phyloP scores from a whole-genome alignment of 2,888 invertebrate genomes.

The Ophion obscuratus region DNA sequence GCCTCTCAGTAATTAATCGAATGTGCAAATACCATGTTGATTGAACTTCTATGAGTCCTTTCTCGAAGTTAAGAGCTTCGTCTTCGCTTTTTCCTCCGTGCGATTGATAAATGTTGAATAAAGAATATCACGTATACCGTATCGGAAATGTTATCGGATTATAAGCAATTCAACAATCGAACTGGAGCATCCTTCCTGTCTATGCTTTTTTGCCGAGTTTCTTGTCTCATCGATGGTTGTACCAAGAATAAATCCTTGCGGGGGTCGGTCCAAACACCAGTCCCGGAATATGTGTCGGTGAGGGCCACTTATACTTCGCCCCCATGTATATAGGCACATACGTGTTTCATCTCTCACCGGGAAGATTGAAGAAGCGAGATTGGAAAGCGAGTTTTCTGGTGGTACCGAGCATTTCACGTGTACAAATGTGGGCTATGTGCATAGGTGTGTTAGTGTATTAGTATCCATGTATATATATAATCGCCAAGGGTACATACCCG shows the following conservation, averaged over 20 bases:
- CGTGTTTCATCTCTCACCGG: slow-evolving; percentile 55
- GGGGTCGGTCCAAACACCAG: too few relatives aligned
- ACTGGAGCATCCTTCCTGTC: background rate
- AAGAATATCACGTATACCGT: too few relatives aligned
- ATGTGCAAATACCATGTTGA: too few relatives aligned
- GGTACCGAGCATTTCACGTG: slow-evolving; percentile 23
- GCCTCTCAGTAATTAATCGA: too few relatives aligned
- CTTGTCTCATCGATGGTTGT: slow-evolving; percentile 16
- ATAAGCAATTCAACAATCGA: too few relatives aligned
- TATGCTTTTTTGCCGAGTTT: slow-evolving; percentile 6
- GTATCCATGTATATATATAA: background rate
- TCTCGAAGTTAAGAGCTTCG: too few relatives aligned
- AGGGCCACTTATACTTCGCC: slow-evolving; percentile 10
- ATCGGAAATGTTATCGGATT: too few relatives aligned
- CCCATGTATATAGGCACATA: slow-evolving; percentile 42
- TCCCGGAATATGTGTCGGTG: slow-evolving; percentile 20
- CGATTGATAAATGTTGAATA: too few relatives aligned
- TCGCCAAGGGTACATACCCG: slow-evolving; percentile 25
- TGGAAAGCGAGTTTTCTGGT: slow-evolving; percentile 57
- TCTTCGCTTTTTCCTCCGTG: too few relatives aligned
- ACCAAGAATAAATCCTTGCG: slow-evolving; percentile 40
- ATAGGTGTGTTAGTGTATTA: too few relatives aligned
- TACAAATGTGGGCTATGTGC: slow-evolving; percentile 9
- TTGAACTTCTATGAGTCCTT: too few relatives aligned
- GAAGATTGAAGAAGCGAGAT: slow-evolving; percentile 64